Conservation (phyloP, 1,140 invertebrate species). For the Zaprionus vittiger region DNA sequence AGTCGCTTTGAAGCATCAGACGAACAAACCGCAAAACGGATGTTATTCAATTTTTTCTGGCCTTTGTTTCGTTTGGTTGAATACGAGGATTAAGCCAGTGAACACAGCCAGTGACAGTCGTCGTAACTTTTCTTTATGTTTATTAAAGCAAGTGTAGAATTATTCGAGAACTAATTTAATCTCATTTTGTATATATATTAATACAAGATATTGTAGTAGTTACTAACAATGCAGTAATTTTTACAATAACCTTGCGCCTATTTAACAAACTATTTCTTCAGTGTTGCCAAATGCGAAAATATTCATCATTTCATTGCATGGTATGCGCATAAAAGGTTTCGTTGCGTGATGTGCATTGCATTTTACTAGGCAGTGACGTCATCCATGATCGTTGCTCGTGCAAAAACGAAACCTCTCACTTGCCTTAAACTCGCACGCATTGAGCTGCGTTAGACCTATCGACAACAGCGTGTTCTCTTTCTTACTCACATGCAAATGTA, state of each 20-base stretch:
- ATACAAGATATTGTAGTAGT: too few species aligned
- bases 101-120: background rate
- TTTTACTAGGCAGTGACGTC: background rate
- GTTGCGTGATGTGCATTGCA: background rate
- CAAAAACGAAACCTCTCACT: background rate
- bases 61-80: constrained; percentile 4
- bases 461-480: background rate
- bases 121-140: background rate
- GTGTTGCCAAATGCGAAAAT: background rate
- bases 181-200: too few species aligned
- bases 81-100: background rate
- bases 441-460: background rate
- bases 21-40: constrained; percentile 52
- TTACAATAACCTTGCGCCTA: too few species aligned
- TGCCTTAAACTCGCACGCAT: background rate
- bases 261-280: background rate
- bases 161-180: too few species aligned
- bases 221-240: too few species aligned
- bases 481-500: background rate
- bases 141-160: too few species aligned
- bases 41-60: constrained; percentile 56
- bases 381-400: background rate
- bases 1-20: constrained; percentile 59
- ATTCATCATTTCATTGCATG: background rate
- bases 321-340: background rate